Base-by-base conservation (phyloP, 1,140 invertebrate genomes). In the Radopholus similis region DNA sequence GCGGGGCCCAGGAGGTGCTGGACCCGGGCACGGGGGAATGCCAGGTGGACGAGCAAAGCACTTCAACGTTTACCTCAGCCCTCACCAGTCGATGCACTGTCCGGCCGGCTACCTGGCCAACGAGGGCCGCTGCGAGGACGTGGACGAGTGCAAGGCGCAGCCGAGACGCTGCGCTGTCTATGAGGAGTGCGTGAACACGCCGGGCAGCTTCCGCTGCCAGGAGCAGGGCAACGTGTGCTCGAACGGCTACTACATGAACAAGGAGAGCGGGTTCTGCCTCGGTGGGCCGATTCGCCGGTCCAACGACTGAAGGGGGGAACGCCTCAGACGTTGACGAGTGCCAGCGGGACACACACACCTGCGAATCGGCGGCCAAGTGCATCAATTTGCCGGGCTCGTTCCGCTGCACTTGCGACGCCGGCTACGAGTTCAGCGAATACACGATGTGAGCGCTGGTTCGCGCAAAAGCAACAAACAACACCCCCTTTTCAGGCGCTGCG, bases 141-240 rank as follows among this genome's bases (percentile, higher is more conserved):
- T 94, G 69, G 89, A 95, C 81, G 93, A 95, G 83, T 95, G 92
- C 77, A 84, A 28, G 2, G 59, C 86, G n/a, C 82, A 82, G 1
- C 86, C 85, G 4, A 85, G 85, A 9, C 85, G 87, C 1, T 89
- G 88, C 67, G 87, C 86, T 62, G 71, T 83, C 0, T 88, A 90
- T 55, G 88, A 92, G 72, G 88, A 90, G 32, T 98, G 95, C 34
- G 59, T 94, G 59, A 97, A 98, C 82, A 91, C 88, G 0, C 85
- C 90, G 53, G 95, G 95, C 0, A 87, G 90, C 67, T 81, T 72
- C 64, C 69, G 81, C 26, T 81, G 79, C 44, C 81, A 83, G 62
- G 68, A 82, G 38, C 73, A 75, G 26, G 77, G 81, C 18, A 79
- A 77, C 62, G 63, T 81, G 4, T 81, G 79, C 66, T 63, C 67